These are phyloP conservation scores for Musca vetustissima DNA, from an alignment of 1,140 invertebrate genomes.

Conservation along the genomic window DNA sequence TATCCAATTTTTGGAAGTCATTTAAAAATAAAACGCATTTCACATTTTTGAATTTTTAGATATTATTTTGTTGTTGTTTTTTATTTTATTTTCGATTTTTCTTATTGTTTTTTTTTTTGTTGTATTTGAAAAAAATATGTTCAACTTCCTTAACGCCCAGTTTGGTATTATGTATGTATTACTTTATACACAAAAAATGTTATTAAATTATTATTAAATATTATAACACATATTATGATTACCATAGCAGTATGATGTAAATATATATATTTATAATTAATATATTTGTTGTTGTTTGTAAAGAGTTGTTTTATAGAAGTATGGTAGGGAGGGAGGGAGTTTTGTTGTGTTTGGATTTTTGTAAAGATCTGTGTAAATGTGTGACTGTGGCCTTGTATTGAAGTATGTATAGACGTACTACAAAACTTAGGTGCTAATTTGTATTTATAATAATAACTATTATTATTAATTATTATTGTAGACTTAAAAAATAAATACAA, in stretches of 20 bases:
- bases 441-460: slow-evolving; percentile 6
- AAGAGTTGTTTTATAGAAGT: too few species aligned
- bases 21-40: not conserved
- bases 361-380: not conserved
- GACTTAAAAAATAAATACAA: slow-evolving; percentile 16
- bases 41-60: not conserved
- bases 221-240: not conserved
- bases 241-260: too few species aligned
- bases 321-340: not conserved
- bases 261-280: too few species aligned
- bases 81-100: not conserved
- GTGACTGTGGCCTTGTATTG: too few species aligned
- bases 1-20: too few species aligned
- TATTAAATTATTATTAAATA: not conserved
- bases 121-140: slow-evolving; percentile 19
- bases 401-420: too few species aligned
- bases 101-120: not conserved
- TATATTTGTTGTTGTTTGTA: too few species aligned
- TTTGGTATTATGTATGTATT: not conserved
- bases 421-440: not conserved
- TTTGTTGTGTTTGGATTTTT: not conserved
- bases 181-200: slow-evolving; percentile 13
- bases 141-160: slow-evolving; percentile 17
- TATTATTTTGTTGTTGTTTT: slow-evolving; percentile 5
- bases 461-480: not conserved